A percentile compares a stretch with the other conserved stretches of the same genome.
Evolutionary conservation across 2,113 vertebrate species (phyloP).

Genomic region (Terrapene triunguis): DNA sequence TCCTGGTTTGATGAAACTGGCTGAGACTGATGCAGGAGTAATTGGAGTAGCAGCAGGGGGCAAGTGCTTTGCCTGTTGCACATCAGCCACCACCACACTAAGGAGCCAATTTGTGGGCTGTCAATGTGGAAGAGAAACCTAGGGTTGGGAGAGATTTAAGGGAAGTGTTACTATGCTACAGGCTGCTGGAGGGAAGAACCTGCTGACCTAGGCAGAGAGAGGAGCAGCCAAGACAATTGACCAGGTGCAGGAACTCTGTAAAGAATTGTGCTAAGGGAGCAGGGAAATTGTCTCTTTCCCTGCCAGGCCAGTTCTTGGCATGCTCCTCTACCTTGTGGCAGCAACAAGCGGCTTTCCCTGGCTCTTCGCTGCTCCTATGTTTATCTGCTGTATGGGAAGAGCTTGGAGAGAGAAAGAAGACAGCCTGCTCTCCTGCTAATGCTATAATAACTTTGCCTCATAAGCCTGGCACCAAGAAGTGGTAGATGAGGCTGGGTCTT

Average conservation of each 20-base stretch:
- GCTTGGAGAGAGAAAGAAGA: not conserved
- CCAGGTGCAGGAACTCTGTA: not conserved
- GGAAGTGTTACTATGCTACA: not conserved
- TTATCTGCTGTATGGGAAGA: not conserved
- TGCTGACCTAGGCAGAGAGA: not conserved
- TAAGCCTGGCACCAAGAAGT: not conserved
- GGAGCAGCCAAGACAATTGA: not conserved
- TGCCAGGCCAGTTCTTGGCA: not conserved
- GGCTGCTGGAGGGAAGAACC: not conserved
- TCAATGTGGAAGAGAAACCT: not conserved
- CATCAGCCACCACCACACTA: not conserved
- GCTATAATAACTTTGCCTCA: not conserved
- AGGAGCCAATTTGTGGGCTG: not conserved
- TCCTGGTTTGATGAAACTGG: not conserved
- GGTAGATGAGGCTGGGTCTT: not conserved
- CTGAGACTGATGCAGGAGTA: not conserved
- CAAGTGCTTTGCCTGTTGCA: not conserved
- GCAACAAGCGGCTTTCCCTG: not conserved
- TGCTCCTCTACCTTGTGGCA: not conserved
- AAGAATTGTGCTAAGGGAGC: not conserved
- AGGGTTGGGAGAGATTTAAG: not conserved
- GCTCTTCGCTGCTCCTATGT: not conserved
- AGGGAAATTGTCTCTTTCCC: not conserved
- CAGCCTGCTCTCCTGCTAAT: not conserved
- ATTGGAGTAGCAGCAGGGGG: conserved; percentile 23